Base-by-base conservation (phyloP, 2,888 invertebrate species). In the Idaea aversata region DNA sequence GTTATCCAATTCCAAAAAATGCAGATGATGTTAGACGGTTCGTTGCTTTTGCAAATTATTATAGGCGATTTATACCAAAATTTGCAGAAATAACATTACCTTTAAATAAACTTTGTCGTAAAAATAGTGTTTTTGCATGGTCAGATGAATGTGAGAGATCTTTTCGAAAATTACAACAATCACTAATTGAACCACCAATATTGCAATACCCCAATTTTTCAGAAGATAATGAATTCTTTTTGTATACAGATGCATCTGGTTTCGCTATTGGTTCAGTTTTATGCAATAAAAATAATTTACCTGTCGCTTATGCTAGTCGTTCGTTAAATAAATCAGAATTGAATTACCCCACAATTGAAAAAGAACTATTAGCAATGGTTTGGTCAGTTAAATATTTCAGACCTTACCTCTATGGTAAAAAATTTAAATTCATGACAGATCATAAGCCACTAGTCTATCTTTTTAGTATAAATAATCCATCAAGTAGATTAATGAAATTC, bases 371-470 rank as follows among this genome's bases (percentile, higher is more conserved):
- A 62, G 68, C 72, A 6, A 64, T 70, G 59, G 65, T 69, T 2
- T 71, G 71, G 71, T 25, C 36, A 13, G 65, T 71, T 7, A 71
- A 69, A 60, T 63, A 71, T 62, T 71, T 72, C 63, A 38, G 71
- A 7, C 70, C 67, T 0, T 70, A 74, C 63, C 7, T 71, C n/a
- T 71, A 67, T 63, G 71, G 71, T n/a, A 57, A 63, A 34, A 61
- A 61, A 25, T 68, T 70, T 58, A 66, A 7, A 59, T 70, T 72
- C 16, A 6, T 34, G 10, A 71, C 69, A 0, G 73, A 70, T 16
- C 71, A 73, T 60, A 65, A 61, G 62, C 68, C 65, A 4, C 25
- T 70, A 13, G 57, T 71, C 25, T 67, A 70, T 61, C 60, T 72
- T 59, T 68, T 69, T 65, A 25, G 13, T 0, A 70, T 72, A 65